These are phyloP conservation scores for Tholera decimalis DNA, from an alignment of 2,888 invertebrate species.

Conservation along the genomic window DNA sequence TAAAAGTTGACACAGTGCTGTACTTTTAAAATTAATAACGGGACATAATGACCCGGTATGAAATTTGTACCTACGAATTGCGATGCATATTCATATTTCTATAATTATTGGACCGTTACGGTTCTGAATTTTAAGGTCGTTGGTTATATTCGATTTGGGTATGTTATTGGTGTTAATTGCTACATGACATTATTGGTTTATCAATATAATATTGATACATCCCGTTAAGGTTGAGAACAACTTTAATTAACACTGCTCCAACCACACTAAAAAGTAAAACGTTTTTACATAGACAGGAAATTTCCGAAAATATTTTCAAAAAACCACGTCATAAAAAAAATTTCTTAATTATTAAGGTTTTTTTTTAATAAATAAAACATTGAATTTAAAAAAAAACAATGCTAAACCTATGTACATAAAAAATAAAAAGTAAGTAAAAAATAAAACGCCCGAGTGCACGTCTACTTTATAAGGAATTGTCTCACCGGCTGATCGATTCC, in stretches of 20 bases:
- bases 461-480: too few relatives aligned
- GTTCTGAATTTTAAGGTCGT: constrained; percentile 27
- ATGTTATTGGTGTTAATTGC: constrained; percentile 8
- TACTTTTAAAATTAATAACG: constrained; percentile 54
- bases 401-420: too few relatives aligned
- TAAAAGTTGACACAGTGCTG: constrained; percentile 53
- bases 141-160: not conserved
- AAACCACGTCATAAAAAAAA: too few relatives aligned
- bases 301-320: too few relatives aligned
- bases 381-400: too few relatives aligned
- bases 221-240: not conserved
- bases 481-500: too few relatives aligned
- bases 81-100: constrained; percentile 26
- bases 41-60: constrained; percentile 53
- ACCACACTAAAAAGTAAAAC: too few relatives aligned
- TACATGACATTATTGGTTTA: not conserved
- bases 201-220: not conserved
- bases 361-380: too few relatives aligned
- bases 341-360: too few relatives aligned
- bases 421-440: too few relatives aligned
- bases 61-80: constrained; percentile 19
- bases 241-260: not conserved
- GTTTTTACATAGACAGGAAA: too few relatives aligned
- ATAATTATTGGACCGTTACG: constrained; percentile 29
- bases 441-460: too few relatives aligned